Evolutionary conservation across 2,797 vertebrate genomes (phyloP).

Genomic region (Lycodopsis pacificus): DNA sequence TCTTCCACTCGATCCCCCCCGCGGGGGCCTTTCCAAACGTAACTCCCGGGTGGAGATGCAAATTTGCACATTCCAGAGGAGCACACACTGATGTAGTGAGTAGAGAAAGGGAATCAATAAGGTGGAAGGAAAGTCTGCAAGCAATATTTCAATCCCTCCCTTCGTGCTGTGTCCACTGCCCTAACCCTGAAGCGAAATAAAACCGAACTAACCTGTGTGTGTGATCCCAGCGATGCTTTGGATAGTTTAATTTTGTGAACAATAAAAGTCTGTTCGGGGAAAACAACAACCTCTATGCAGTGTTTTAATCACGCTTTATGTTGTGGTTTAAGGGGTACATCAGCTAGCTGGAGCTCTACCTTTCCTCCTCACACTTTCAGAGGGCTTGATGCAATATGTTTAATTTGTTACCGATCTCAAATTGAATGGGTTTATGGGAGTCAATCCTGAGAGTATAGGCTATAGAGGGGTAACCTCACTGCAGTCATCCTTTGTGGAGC

Average conservation of each 20-base stretch:
- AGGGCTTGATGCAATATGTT: not conserved
- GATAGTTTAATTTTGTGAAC: not conserved
- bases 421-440: not conserved
- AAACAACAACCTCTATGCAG: not conserved
- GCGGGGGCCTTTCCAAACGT: constrained; percentile 56
- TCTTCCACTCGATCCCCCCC: constrained; percentile 51
- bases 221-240: not conserved
- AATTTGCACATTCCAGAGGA: constrained; percentile 56
- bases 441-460: not conserved
- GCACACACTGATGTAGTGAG: constrained; percentile 51
- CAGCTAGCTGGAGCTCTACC: not conserved
- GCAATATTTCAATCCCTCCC: constrained; percentile 25
- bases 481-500: not conserved
- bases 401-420: not conserved
- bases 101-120: constrained; percentile 40
- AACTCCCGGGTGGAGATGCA: constrained; percentile 60
- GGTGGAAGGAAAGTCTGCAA: not conserved
- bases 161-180: constrained; percentile 12
- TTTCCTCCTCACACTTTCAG: not conserved
- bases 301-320: not conserved
- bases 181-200: constrained; percentile 13
- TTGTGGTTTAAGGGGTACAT: not conserved
- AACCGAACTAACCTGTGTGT: constrained; percentile 30
- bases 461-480: too few species aligned
- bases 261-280: not conserved